Evolutionary conservation across 2,888 invertebrate genomes (phyloP).

Genomic region (Orthonevra nobilis): DNA sequence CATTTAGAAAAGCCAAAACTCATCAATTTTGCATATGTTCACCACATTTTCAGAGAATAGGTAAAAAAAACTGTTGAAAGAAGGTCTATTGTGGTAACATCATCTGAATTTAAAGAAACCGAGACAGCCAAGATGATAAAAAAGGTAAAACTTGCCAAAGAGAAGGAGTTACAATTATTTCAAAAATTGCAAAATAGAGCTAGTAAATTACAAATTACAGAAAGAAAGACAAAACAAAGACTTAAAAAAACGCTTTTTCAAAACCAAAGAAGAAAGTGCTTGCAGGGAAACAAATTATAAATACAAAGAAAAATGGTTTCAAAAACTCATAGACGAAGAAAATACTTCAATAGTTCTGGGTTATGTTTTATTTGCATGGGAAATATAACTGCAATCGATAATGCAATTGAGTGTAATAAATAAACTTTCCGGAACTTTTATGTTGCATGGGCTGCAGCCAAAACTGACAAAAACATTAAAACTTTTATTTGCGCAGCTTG

Average conservation of each 20-base stretch:
- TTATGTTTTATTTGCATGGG: constrained; percentile 2
- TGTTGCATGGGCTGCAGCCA: constrained; percentile 13
- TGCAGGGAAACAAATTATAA: not conserved
- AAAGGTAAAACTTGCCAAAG: too few species aligned
- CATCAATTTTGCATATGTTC: too few species aligned
- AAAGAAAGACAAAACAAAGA: constrained; percentile 9
- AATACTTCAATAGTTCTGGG: not conserved
- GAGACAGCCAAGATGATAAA: too few species aligned
- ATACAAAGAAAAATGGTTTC: constrained; percentile 9
- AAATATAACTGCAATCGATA: not conserved
- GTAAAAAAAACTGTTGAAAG: too few species aligned
- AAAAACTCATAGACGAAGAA: constrained; percentile 12
- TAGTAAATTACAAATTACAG: not conserved
- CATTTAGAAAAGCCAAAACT: not conserved
- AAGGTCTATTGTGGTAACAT: too few species aligned
- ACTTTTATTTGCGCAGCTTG: not conserved
- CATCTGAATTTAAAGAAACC: too few species aligned
- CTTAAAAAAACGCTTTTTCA: constrained; percentile 1
- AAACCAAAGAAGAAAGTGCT: too few species aligned
- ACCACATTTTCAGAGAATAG: too few species aligned
- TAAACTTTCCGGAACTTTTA: not conserved
- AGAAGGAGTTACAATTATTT: constrained; percentile 1
- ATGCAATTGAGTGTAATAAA: constrained; percentile 16
- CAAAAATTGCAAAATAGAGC: constrained; percentile 5
- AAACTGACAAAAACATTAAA: not conserved